phyloP scores from a whole-genome alignment of 1,140 invertebrate genomes.

The Brachionus calyciflorus region DNA sequence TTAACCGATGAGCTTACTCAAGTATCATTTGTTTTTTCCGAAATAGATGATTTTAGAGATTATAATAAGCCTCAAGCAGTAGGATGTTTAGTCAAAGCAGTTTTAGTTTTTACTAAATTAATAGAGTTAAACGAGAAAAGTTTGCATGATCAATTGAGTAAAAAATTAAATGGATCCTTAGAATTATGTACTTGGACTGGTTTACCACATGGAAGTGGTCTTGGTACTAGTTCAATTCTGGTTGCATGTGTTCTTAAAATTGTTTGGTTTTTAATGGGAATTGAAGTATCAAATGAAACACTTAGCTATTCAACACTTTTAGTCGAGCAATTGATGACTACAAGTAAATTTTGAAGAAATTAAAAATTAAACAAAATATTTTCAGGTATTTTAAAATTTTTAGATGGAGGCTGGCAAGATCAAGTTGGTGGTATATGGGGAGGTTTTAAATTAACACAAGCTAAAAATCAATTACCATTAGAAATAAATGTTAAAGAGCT shows the following conservation, averaged over 20 bases:
- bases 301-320: constrained; percentile 57
- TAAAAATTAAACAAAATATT: neutral
- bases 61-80: constrained; percentile 62
- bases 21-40: constrained; percentile 49
- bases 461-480: constrained; percentile 56
- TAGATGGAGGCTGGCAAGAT: constrained; percentile 65
- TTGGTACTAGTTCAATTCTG: constrained; percentile 65
- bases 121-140: constrained; percentile 53
- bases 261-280: constrained; percentile 60
- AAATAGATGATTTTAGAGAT: constrained; percentile 59
- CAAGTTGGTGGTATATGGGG: constrained; percentile 63
- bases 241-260: constrained; percentile 61
- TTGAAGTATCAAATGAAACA: constrained; percentile 49
- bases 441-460: constrained; percentile 61
- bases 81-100: constrained; percentile 63
- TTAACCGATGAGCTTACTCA: constrained; percentile 52
- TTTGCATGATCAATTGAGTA: constrained; percentile 58
- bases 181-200: constrained; percentile 63
- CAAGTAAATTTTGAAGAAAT: constrained; percentile 51
- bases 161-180: constrained; percentile 61
- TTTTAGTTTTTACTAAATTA: constrained; percentile 60
- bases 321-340: constrained; percentile 64
- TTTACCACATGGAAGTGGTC: constrained; percentile 63
- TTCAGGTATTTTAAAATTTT: neutral
- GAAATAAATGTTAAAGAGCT: constrained; percentile 55